Base-by-base conservation (phyloP, 1,140 invertebrate genomes). In the Drosophila parvula region DNA sequence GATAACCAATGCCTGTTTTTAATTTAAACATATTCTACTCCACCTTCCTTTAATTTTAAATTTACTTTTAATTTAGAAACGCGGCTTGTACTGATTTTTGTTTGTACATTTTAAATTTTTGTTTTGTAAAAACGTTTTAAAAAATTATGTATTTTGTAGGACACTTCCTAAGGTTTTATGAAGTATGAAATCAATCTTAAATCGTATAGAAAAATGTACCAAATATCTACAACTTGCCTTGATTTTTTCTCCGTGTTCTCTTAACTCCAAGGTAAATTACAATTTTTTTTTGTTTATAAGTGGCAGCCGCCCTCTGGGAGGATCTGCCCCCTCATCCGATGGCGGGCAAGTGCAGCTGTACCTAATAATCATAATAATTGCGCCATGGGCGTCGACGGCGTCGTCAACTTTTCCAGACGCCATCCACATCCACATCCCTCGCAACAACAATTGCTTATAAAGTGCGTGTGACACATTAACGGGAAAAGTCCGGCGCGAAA, bases 401-500 rank as follows among this genome's bases (percentile, higher is more conserved):
- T 73, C 84, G 83, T 88, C 83, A 89, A 88, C 83, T 88, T 88
- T 89, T 61, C 83, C 84, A 88, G 83, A 86, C 84, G 84, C 80
- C 78, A 67, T 69, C 60, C 22, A 38, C 45, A 8, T 56, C 6
- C 28, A 12, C 56, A 9, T 14, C 38, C 16, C 34, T 48, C 59
- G 41, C 76, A 70, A 84, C 84, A 89, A 89, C 80, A 88, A 88
- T 89, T 80, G 85, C 86, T 90, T 85, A 81, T 86, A 86, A 90
- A 85, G 86, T 90, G 85, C 85, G 85, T 89, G 86, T 90, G 84
- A 90, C 86, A 90, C 86, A 90, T 90, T 90, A 90, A 90, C 78
- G 73, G 78, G 63, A 74, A 78, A 78, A 78, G 47, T 55, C 45
- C 53, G 41, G 38, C 51, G 74, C 64, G 74, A 81, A 74, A 43